phyloP scores from a whole-genome alignment of 2,888 invertebrate species.

The Parascotia fuliginaria region DNA sequence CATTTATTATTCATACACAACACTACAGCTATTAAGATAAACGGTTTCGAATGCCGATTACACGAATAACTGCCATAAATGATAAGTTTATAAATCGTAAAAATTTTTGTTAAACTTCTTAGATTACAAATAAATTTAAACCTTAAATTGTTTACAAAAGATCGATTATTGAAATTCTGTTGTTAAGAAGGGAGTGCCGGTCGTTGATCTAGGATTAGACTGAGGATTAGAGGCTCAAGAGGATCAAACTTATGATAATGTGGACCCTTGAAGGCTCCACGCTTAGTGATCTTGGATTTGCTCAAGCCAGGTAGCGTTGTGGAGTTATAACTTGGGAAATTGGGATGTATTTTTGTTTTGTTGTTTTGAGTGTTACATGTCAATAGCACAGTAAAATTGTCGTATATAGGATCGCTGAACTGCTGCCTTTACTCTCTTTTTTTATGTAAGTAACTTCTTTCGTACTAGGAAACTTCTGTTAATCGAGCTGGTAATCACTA shows the following conservation, averaged over 20 bases:
- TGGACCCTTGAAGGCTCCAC: conserved; percentile 55
- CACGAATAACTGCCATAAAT: too few relatives aligned
- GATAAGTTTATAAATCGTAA: too few relatives aligned
- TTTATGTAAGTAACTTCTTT: too few relatives aligned
- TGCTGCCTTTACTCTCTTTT: too few relatives aligned
- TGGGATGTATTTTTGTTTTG: conserved; percentile 6
- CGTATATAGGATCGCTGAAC: too few relatives aligned
- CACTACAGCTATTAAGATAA: too few relatives aligned
- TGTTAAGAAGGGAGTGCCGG: conserved; percentile 13
- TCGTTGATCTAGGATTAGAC: conserved; percentile 64
- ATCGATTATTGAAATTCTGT: conserved; percentile 43
- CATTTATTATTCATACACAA: too few relatives aligned
- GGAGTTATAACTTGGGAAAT: conserved; percentile 29
- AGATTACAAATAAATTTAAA: not conserved
- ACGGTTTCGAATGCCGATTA: too few relatives aligned
- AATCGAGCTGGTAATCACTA: too few relatives aligned
- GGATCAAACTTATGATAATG: conserved; percentile 82
- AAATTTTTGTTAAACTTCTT: not conserved
- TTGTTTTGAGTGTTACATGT: not conserved
- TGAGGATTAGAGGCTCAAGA: conserved; percentile 61
- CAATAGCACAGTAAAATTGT: too few relatives aligned
- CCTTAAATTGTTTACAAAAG: conserved; percentile 13
- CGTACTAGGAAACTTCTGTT: too few relatives aligned
- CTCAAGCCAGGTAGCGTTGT: conserved; percentile 43
- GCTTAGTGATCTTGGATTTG: conserved; percentile 50